These are phyloP conservation scores for Lasiurus cinereus DNA, from an alignment of 2,113 vertebrate species.

Conservation along the genomic window DNA sequence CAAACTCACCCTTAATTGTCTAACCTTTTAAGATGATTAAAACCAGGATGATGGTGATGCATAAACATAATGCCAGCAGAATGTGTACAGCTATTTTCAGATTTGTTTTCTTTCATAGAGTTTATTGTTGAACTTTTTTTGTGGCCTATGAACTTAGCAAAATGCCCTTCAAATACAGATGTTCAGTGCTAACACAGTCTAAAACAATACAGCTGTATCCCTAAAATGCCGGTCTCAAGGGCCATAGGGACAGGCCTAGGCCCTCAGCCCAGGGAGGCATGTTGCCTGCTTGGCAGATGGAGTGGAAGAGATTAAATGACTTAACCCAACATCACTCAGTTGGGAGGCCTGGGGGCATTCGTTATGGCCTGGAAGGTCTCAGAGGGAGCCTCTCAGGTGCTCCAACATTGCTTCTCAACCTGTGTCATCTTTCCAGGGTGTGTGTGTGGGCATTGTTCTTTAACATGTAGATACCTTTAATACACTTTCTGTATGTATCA, in stretches of 20 bases:
- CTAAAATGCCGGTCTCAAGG: background rate
- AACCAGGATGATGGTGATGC: slow-evolving; percentile 23
- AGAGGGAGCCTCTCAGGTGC: background rate
- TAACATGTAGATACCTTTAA: background rate
- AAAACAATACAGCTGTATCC: accelerated
- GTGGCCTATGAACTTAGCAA: background rate
- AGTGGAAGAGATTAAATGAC: background rate
- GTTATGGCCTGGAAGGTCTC: background rate
- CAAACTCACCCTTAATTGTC: slow-evolving; percentile 78
- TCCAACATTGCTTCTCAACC: background rate
- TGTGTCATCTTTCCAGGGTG: background rate
- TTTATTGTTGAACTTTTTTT: slow-evolving; percentile 24
- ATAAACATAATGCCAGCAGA: slow-evolving; percentile 40
- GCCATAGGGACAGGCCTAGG: accelerated
- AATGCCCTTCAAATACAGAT: background rate
- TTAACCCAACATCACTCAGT: background rate
- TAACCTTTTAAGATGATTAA: slow-evolving; percentile 74
- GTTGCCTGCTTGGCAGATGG: background rate
- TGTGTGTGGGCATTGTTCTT: background rate
- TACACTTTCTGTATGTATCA: background rate
- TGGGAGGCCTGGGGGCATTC: accelerated
- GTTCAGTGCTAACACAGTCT: background rate
- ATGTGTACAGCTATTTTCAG: slow-evolving; percentile 58
- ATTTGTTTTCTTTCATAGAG: background rate
- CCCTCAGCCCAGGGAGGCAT: background rate